Evolutionary conservation across 2,888 invertebrate genomes (phyloP).

Genomic region (Timandra comae): DNA sequence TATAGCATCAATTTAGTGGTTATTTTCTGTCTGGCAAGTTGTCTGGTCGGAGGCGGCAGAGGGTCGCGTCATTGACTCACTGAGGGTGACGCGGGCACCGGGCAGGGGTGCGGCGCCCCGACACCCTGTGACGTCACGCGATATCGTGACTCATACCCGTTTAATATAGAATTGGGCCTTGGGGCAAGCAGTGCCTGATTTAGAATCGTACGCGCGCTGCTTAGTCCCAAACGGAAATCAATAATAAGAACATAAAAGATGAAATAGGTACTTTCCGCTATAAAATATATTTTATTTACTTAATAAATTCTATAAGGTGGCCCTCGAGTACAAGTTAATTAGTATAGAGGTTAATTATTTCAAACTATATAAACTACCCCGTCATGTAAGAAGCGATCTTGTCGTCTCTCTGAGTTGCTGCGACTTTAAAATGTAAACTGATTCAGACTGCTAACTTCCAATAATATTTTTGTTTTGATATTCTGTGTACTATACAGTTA

Average conservation of each 20-base stretch:
- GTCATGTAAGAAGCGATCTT: no score
- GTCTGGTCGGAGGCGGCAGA: slow-evolving; percentile 31
- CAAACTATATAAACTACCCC: no score
- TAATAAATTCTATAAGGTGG: no score
- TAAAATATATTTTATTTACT: slow-evolving; percentile 10
- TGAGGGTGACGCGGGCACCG: slow-evolving; percentile 44
- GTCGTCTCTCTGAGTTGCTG: no score
- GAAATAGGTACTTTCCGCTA: slow-evolving; percentile 16
- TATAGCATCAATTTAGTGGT: slow-evolving; percentile 34
- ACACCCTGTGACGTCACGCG: slow-evolving; percentile 55
- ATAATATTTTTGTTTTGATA: no score
- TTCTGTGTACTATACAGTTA: no score
- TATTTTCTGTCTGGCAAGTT: slow-evolving; percentile 39
- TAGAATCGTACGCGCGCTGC: slow-evolving; percentile 18
- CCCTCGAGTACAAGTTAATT: no score
- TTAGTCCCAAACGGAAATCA: slow-evolving; percentile 23
- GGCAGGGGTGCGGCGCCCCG: slow-evolving; percentile 35
- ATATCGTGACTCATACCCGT: slow-evolving; percentile 46
- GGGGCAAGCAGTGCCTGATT: slow-evolving; percentile 27
- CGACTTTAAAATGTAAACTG: no score
- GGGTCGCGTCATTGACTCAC: slow-evolving; percentile 48
- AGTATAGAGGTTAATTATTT: no score
- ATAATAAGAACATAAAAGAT: slow-evolving; percentile 12
- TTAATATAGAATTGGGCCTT: slow-evolving; percentile 37
- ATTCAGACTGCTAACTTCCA: no score